Base-by-base conservation (phyloP, 64 coral and sea anemone genomes). In the Pachyseris speciosa region DNA sequence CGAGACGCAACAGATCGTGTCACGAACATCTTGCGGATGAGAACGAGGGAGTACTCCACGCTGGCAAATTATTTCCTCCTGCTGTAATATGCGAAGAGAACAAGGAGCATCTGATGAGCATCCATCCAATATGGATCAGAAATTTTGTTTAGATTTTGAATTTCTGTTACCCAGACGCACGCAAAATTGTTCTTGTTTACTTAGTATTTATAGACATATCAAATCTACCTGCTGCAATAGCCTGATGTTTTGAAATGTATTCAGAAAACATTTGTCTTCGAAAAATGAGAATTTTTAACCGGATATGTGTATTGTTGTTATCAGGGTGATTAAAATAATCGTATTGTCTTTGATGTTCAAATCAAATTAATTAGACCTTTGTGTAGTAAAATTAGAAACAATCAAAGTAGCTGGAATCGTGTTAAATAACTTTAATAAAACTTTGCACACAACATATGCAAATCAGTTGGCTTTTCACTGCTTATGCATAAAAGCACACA, bases 401-500 rank as follows among this genome's bases (percentile, higher is more conserved):
- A 39, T 13, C 12, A 27, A 29, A 64, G 2, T 33, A 33, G 65
- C 1, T 17, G 65, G 65, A 1, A 33, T 68, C 2, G 65, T 28
- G 24, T 28, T 15, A 57, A 57, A 57, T 20, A 57, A 57, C 52
- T 57, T 55, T 57, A 20, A 4, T 4, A 15, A 57, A 19, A 13
- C 42, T 20, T 13, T 20, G 26, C 3, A 17, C 9, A 32, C 7
- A 20, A 49, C n/a, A 2, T 53, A 51, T 78, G 47, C 25, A 78
- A 78, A 51, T 34, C 5, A 34, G 43, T 52, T 53, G 25, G 19
- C 15, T 53, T 31, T 39, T 53, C 26, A 53, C 11, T 78, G 30
- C 52, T 28, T 78, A 53, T 78, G 74, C 74, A 33, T 78, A 53
- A 78, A 78, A 49, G 19, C 72, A 27, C 22, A n/a, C 37, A 48